These are phyloP conservation scores for mouse (Mus musculus) DNA, from an alignment of 2,113 vertebrate species.

Conservation along the genomic window GRCm39 chrX:130072501-130073000, in stretches of 20 bases:
- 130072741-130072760: background rate
- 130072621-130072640: slow-evolving; percentile 34
- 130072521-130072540: background rate
- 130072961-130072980: background rate
- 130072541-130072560: background rate
- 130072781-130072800: background rate
- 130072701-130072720: slow-evolving; percentile 26
- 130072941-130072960: background rate
- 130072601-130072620: background rate
- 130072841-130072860: too few species aligned
- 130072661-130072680: slow-evolving; percentile 32
- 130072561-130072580: slow-evolving; percentile 10
- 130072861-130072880: too few species aligned
- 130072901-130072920: too few species aligned
- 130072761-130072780: background rate
- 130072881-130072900: too few species aligned
- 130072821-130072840: background rate
- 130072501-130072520: slow-evolving; percentile 9
- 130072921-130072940: too few species aligned
- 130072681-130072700: background rate
- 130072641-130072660: background rate
- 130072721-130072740: slow-evolving; percentile 55
- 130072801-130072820: background rate
- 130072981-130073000: background rate
- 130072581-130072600: background rate